Percentiles rank a stretch among this genome's conserved stretches.
These are phyloP conservation scores for Cephus pulcher DNA, from an alignment of 2,888 invertebrate species.

Conservation along the genomic window DNA sequence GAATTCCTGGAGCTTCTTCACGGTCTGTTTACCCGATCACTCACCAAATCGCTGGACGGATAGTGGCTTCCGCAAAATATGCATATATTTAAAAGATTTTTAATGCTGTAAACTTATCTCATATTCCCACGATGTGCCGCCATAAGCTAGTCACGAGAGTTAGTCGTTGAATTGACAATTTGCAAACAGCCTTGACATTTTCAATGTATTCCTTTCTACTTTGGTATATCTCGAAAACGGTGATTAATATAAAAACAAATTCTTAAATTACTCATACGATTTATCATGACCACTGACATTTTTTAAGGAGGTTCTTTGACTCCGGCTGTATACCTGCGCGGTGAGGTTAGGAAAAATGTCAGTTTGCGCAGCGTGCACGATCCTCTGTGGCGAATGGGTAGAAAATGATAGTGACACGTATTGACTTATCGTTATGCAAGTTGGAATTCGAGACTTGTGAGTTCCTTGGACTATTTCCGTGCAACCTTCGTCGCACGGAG, in stretches of 20 bases:
- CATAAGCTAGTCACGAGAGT: neutral
- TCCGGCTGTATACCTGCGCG: neutral
- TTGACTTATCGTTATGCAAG: conserved; percentile 5
- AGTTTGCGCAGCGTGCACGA: neutral
- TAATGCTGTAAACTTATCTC: neutral
- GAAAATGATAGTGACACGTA: neutral
- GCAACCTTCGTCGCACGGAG: neutral
- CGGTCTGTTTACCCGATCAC: neutral
- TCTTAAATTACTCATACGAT: too few relatives aligned
- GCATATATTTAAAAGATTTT: neutral
- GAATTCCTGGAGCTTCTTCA: neutral
- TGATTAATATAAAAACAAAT: neutral
- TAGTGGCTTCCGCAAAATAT: neutral
- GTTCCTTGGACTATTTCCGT: conserved; percentile 1
- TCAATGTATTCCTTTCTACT: neutral
- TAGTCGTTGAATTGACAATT: too few relatives aligned
- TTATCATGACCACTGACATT: too few relatives aligned
- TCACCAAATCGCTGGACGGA: neutral
- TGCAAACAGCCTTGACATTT: too few relatives aligned
- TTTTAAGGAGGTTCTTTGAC: neutral
- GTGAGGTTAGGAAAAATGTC: neutral
- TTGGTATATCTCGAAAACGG: neutral
- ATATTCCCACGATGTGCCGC: neutral
- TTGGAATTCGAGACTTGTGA: conserved; percentile 2
- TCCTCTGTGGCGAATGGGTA: neutral